phyloP scores from a whole-genome alignment of 2,797 vertebrate genomes.

The Rhyacichthys aspro region DNA sequence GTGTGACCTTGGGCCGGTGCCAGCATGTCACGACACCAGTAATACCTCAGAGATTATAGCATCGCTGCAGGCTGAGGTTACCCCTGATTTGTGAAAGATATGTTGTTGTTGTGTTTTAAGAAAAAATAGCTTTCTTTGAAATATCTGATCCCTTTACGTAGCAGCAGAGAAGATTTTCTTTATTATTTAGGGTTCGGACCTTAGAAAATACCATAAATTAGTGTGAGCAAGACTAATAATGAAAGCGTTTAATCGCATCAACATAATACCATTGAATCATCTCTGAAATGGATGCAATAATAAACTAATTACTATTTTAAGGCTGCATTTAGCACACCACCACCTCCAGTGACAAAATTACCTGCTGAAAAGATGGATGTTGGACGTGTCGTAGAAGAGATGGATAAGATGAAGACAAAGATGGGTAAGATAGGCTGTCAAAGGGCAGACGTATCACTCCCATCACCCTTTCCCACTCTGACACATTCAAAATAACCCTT shows the following conservation, averaged over 20 bases:
- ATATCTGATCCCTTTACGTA: too few relatives aligned
- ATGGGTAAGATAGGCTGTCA: conserved; percentile 66
- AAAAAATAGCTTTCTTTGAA: too few relatives aligned
- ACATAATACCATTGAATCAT: conserved; percentile 82
- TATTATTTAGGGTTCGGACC: conserved; percentile 56
- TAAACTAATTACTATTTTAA: conserved; percentile 83
- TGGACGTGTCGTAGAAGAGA: conserved; percentile 51
- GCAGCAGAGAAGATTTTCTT: conserved; percentile 27
- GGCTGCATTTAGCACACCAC: conserved; percentile 77
- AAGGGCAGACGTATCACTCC: conserved; percentile 55
- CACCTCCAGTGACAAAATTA: conserved; percentile 74
- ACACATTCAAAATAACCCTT: conserved; percentile 69
- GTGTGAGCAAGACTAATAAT: conserved; percentile 70
- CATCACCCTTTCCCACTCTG: conserved; percentile 49
- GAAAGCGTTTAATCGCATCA: conserved; percentile 79
- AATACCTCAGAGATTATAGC: not conserved
- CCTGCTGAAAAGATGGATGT: conserved; percentile 56
- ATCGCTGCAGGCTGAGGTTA: conserved; percentile 1
- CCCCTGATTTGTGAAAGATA: not conserved
- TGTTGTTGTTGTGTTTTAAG: conserved; percentile 10
- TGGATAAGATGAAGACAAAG: conserved; percentile 59
- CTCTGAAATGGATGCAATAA: conserved; percentile 78
- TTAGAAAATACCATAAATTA: conserved; percentile 69
- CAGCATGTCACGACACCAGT: not conserved
- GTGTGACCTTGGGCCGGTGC: conserved; percentile 20